Evolutionary conservation across 2,113 vertebrate species (phyloP), one percentile per base, ranked within the genome.

Genomic region (Oncorhynchus mykiss): DNA sequence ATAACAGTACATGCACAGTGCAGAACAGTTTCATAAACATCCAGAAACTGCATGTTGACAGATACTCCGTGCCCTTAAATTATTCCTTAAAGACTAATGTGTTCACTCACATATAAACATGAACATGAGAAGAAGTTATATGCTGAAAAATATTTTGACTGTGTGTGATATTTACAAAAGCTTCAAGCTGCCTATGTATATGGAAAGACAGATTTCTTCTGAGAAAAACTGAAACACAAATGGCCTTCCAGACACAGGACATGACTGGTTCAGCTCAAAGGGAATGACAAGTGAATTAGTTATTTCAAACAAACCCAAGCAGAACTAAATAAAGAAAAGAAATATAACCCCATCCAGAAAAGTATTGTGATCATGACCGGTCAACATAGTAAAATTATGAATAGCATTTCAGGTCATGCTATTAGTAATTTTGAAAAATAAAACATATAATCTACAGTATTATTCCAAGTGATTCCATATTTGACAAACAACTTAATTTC

Each of bases 141-240:
- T 66, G 64, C 11, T 29, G 25, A 16, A 29, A 64, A 66, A 67
- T 29, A 29, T 67, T 67, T 18, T 14, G 65, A 67, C 65, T 67
- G 24, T 67, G 65, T 67, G 65, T 67, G 65, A 67, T 67, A 67
- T 67, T 67, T 67, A 67, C 65, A 67, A 31, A 67, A 67, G 65
- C 65, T 31, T 67, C 65, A 67, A 67, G 65, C 65, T 67, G 65
- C 65, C 65, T 67, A 67, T 31, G 65, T 67, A 29, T 31, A 14
- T 14, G 27, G 27, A 29, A 67, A 67, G 14, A 67, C 13, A 18
- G 13, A 25, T 18, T 29, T 67, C 14, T 67, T 67, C 27, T 16
- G 65, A 67, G 65, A 67, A 67, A 31, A 67, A 14, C 2, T 16
- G 27, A 65, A 65, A 65, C 62, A 67, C 14, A 67, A 29, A 25